Base-by-base conservation (phyloP, 1,140 invertebrate genomes). In the Rhopalosiphum maidis region DNA sequence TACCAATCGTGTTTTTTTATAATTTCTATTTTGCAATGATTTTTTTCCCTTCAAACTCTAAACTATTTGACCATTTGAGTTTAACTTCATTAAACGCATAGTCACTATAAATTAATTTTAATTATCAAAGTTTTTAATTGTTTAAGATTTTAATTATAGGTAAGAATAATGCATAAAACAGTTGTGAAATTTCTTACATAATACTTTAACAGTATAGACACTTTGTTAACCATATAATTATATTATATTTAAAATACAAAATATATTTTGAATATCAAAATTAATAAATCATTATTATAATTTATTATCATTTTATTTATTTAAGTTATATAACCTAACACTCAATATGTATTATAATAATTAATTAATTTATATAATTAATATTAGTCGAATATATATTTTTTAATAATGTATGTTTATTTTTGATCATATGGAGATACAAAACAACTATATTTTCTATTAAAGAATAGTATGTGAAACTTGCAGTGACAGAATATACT, bases 91-190 rank as follows among this genome's bases (percentile, higher is more conserved):
- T 35, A 82, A 82, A 37, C 35, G 7, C n/a, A 22, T 82, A 82
- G 21, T 35, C 77, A 37, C 77, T 82, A 37, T 82, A 82, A 68
- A 68, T 68, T 68, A 68, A 68, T 68, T 68, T 82, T 82, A 82
- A 82, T 82, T 37, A 82, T 82, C n/a, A 82, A 82, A 82, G 35
- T 82, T 82, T 82, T 82, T 82, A 82, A 82, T 82, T 82, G 35
- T n/a, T 68, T n/a, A 68, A 68, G 60, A 68, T 68, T 68, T 68
- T 68, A 68, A 68, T 68, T 68, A 68, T 68, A 68, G 60, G 60
- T 68, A 68, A 68, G 30, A 68, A 68, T 68, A 68, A 68, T 68
- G n/a, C n/a, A 30, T 68, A 68, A 60, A 68, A n/a, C 30, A 68
- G 30, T 68, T 68, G 60, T 68, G 60, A 68, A 68, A 68, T 68